Base-by-base conservation (phyloP, 2,888 invertebrate species). In the Melanchra persicariae region DNA sequence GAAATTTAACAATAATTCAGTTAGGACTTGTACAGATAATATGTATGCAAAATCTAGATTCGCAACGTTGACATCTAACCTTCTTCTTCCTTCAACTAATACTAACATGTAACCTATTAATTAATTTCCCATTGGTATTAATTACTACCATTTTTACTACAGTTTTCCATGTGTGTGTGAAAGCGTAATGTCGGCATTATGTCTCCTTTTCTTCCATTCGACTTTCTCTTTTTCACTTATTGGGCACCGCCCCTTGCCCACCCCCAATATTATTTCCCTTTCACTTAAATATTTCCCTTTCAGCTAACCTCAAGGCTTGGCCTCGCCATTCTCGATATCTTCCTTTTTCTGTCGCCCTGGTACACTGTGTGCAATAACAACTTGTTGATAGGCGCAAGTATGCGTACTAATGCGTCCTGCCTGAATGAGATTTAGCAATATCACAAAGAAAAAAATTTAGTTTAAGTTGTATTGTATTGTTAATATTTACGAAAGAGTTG, bases 261-360 rank as follows among this genome's bases (percentile, higher is more conserved):
- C 30, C 69, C 49, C 30, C 52, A 49, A 45, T 57, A 54, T 57
- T 51, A 43, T 60, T 55, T 47, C 30, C 24, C 19, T 71, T 60
- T 71, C 71, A 76, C 51, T 7, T 30, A 30, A 47, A 22, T 70
- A 55, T 65, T 26, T 61, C 57, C 26, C 24, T 65, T 66, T 67
- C 68, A 79, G 26, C 34, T 52, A 22, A 22, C 10, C 22, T 47
- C 6, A 30, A 40, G 26, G 47, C 24, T 12, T n/a, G 0, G 6
- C 26, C 19, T 15, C 6, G 10, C 45, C 12, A 51, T 22, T 37
- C 2, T 54, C 8, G 4, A 62, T 19, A 34, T 72, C 58, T 34
- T 47, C 10, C 12, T 19, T 10, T 1, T 40, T 26, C n/a, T 83
- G 80, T 8, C 37, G n/a, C 2, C 81, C 72, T 80, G 57, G 81